These are phyloP conservation scores for Amphimedon queenslandica DNA, from an alignment of 37 sponge, comb jelly and placozoan genomes.

Conservation along the genomic window DNA sequence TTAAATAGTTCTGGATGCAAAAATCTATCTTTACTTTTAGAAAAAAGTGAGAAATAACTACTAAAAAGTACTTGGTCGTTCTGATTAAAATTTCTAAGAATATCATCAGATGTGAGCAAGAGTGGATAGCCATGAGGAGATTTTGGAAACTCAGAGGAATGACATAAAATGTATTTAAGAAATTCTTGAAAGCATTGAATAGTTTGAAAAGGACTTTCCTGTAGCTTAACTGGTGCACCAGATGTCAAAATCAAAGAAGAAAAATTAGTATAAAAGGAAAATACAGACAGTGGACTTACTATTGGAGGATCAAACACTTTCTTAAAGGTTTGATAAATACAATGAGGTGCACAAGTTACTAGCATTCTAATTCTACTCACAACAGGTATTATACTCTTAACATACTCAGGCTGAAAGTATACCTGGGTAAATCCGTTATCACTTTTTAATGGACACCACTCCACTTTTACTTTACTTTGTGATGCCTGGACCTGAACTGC, in stretches of 20 bases:
- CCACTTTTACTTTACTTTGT: not conserved
- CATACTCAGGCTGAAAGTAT: not conserved
- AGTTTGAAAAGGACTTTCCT: not conserved
- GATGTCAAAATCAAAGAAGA: too few species aligned
- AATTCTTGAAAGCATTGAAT: not conserved
- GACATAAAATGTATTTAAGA: not conserved
- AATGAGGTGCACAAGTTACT: not conserved
- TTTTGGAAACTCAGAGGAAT: conserved; percentile 10
- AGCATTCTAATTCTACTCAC: not conserved
- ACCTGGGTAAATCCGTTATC: not conserved
- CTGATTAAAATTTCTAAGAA: conserved; percentile 16
- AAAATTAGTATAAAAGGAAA: too few species aligned
- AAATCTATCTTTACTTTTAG: conserved; percentile 8
- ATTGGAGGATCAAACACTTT: not conserved
- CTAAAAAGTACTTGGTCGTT: not conserved
- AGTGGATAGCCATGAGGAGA: conserved; percentile 17
- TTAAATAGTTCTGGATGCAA: conserved; percentile 35
- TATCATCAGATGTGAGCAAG: conserved; percentile 27
- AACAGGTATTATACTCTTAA: not conserved
- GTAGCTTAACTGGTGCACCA: too few species aligned
- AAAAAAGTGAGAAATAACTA: conserved; percentile 2
- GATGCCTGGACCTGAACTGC: not conserved
- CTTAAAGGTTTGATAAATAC: not conserved
- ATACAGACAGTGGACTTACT: too few species aligned
- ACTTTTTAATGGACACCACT: not conserved